phyloP scores from a whole-genome alignment of 2,888 invertebrate species.

The Pseudoips prasinana region DNA sequence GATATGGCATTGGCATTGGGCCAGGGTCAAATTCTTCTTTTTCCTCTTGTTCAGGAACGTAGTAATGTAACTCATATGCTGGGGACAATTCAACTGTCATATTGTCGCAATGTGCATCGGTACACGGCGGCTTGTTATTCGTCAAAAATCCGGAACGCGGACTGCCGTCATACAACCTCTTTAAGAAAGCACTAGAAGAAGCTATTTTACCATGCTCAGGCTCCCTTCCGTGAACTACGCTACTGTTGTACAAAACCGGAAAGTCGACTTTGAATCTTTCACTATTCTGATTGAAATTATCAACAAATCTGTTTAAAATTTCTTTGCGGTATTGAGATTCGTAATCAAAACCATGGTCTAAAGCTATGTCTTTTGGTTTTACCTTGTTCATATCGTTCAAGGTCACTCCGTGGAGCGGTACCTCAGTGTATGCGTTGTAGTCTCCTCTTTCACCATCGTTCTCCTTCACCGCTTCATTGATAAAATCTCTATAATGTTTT shows the following conservation, averaged over 20 bases:
- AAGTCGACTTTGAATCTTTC: slow-evolving; percentile 62
- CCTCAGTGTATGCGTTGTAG: slow-evolving; percentile 36
- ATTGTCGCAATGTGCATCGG: slow-evolving; percentile 52
- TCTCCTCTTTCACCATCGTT: slow-evolving; percentile 48
- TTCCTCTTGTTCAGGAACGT: slow-evolving; percentile 70
- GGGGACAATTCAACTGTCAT: slow-evolving; percentile 61
- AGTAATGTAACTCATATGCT: slow-evolving; percentile 71
- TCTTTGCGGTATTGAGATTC: slow-evolving; percentile 57
- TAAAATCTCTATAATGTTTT: slow-evolving; percentile 60
- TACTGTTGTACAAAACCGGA: slow-evolving; percentile 65
- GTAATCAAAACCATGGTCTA: slow-evolving; percentile 55
- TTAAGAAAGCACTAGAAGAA: slow-evolving; percentile 59
- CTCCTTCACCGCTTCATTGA: slow-evolving; percentile 49
- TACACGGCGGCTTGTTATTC: slow-evolving; percentile 31
- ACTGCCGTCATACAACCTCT: slow-evolving; percentile 41
- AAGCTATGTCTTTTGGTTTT: slow-evolving; percentile 19
- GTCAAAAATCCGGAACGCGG: slow-evolving; percentile 10
- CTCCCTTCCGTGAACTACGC: slow-evolving; percentile 49
- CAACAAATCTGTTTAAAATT: slow-evolving; percentile 57
- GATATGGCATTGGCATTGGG: slow-evolving; percentile 30
- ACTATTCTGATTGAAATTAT: slow-evolving; percentile 65
- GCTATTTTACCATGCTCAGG: slow-evolving; percentile 43
- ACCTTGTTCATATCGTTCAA: slow-evolving; percentile 26
- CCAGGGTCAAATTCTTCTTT: slow-evolving; percentile 43
- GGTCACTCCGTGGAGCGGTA: slow-evolving; percentile 39